These are phyloP conservation scores for Nebria salina DNA, from an alignment of 2,888 invertebrate species.

Conservation along the genomic window DNA sequence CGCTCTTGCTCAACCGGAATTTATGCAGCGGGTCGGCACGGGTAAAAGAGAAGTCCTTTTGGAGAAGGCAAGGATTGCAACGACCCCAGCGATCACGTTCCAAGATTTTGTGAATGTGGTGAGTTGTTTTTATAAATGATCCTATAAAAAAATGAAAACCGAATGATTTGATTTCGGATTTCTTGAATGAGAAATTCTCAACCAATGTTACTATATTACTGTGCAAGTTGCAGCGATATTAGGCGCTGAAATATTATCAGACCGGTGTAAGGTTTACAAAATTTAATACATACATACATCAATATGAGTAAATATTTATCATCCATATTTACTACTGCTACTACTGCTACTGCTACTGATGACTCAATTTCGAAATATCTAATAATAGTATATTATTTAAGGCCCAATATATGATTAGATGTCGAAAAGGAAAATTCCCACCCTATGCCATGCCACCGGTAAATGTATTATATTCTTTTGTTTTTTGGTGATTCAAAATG, in stretches of 20 bases:
- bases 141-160: conserved; percentile 3
- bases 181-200: background rate
- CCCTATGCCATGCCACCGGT: background rate
- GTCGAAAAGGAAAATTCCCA: background rate
- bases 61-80: conserved; percentile 76
- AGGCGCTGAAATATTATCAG: background rate
- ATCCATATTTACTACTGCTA: background rate
- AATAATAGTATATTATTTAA: background rate
- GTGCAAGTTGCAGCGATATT: background rate
- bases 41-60: conserved; percentile 69
- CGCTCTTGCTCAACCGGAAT: conserved; percentile 68
- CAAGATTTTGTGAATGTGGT: conserved; percentile 96
- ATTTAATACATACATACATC: too few relatives aligned
- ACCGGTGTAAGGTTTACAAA: too few relatives aligned
- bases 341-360: background rate
- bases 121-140: conserved; percentile 64
- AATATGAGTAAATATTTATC: too few relatives aligned
- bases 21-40: conserved; percentile 58
- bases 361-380: background rate
- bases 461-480: background rate
- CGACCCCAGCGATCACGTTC: conserved; percentile 84
- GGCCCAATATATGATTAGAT: background rate
- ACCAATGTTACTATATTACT: background rate
- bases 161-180: background rate
- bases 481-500: conserved; percentile 6